These are phyloP conservation scores for Clitarchus hookeri DNA, from an alignment of 2,888 invertebrate genomes.

Conservation along the genomic window DNA sequence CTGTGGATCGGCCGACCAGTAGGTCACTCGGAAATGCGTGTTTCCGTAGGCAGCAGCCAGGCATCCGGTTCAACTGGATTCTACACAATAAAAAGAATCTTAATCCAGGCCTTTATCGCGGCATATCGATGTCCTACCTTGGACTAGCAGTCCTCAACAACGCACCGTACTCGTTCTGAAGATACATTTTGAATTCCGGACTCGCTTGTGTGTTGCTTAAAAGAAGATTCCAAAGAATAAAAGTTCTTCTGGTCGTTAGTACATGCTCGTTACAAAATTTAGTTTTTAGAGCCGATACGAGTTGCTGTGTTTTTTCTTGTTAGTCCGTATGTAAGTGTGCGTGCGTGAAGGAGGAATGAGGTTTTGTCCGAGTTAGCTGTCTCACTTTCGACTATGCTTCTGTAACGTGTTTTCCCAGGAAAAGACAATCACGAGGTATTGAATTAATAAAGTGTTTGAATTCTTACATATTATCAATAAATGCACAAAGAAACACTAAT, in stretches of 20 bases:
- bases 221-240: background rate
- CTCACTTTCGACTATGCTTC: too few species aligned
- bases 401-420: too few species aligned
- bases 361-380: too few species aligned
- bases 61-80: background rate
- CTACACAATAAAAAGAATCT: background rate
- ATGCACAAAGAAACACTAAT: too few species aligned
- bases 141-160: background rate
- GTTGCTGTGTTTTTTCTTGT: too few species aligned
- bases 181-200: background rate
- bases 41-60: background rate
- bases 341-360: too few species aligned
- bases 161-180: background rate
- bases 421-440: too few species aligned
- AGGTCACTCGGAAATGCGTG: background rate
- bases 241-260: background rate
- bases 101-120: background rate
- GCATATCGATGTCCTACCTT: background rate
- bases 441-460: too few species aligned
- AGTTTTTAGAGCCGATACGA: background rate
- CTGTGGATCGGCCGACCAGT: too few species aligned
- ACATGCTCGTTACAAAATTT: background rate
- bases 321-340: too few species aligned
- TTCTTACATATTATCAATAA: too few species aligned
- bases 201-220: background rate